Percentiles rank a stretch among this genome's conserved stretches.
Conservation (phyloP, 1,140 invertebrate species). For the Danaus melanippus region DNA sequence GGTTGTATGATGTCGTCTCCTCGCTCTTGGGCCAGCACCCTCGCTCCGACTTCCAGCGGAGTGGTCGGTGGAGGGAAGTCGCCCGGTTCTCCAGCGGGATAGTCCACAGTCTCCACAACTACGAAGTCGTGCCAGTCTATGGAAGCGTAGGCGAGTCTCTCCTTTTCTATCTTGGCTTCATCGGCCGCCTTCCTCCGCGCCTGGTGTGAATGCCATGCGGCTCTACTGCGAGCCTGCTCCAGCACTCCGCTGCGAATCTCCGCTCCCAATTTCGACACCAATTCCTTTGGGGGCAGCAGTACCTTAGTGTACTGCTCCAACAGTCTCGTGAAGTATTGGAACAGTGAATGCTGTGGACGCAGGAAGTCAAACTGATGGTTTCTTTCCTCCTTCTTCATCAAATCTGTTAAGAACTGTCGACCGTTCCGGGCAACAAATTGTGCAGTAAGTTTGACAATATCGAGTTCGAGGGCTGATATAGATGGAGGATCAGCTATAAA, state of each 20-base stretch:
- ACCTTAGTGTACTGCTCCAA: constrained; percentile 99
- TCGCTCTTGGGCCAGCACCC: constrained; percentile 88
- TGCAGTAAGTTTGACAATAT: constrained; percentile 98
- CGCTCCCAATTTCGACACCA: constrained; percentile 84
- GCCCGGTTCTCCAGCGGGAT: constrained; percentile 95
- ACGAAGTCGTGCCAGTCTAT: constrained; percentile 99
- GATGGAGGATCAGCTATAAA: constrained; percentile 98
- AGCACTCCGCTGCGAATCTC: constrained; percentile 86
- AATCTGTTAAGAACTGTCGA: constrained; percentile 95
- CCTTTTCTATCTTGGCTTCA: constrained; percentile 95
- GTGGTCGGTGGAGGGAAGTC: constrained; percentile 97
- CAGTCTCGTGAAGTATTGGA: constrained; percentile 98
- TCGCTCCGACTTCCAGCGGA: constrained; percentile 95
- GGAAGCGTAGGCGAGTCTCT: constrained; percentile 96
- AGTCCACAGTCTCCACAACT: constrained; percentile 99
- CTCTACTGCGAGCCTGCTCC: constrained; percentile 93
- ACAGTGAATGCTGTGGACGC: constrained; percentile 97
- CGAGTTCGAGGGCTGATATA: constrained; percentile 98
- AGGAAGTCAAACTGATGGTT: constrained; percentile 99
- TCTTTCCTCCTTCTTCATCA: constrained; percentile 98
- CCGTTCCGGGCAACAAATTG: constrained; percentile 99
- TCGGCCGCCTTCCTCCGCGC: constrained; percentile 92
- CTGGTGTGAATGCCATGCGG: constrained; percentile 97
- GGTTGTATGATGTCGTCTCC: constrained; percentile 57
- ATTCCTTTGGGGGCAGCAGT: constrained; percentile 93